Percentiles rank a stretch among this genome's conserved stretches.
phyloP scores from a whole-genome alignment of 1,140 invertebrate genomes.

The Leptinotarsa defecta region DNA sequence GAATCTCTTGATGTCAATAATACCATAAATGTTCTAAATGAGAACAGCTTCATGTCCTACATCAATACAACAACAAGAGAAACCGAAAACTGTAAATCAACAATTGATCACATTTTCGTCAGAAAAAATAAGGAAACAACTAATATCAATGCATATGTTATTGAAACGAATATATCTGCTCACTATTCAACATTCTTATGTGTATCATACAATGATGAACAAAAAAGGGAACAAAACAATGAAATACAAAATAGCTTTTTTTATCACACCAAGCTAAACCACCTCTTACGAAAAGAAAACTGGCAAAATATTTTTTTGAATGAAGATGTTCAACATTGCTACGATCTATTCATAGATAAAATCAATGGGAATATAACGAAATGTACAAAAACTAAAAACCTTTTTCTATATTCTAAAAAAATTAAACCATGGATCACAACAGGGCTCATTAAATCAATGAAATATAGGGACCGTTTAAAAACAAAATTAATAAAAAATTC shows the following conservation, averaged over 20 bases:
- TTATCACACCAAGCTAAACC: too few relatives aligned
- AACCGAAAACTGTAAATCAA: too few relatives aligned
- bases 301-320: neutral
- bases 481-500: neutral
- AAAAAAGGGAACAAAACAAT: neutral
- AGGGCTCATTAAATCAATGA: neutral
- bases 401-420: neutral
- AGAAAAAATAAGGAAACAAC: neutral
- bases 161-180: neutral
- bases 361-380: neutral
- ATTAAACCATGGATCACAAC: slow-evolving; percentile 4
- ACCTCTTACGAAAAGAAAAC: neutral
- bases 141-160: neutral
- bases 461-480: slow-evolving; percentile 9
- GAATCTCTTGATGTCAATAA: neutral
- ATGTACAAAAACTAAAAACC: neutral
- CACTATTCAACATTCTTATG: neutral
- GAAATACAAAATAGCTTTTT: too few relatives aligned
- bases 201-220: neutral
- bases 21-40: too few relatives aligned
- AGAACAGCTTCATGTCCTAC: too few relatives aligned
- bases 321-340: neutral
- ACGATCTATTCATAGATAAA: neutral
- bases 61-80: too few relatives aligned
- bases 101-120: too few relatives aligned